Evolutionary conservation across 2,113 vertebrate species (phyloP), one percentile per base, ranked within the genome.

Genomic region (Gymnobelideus leadbeateri): DNA sequence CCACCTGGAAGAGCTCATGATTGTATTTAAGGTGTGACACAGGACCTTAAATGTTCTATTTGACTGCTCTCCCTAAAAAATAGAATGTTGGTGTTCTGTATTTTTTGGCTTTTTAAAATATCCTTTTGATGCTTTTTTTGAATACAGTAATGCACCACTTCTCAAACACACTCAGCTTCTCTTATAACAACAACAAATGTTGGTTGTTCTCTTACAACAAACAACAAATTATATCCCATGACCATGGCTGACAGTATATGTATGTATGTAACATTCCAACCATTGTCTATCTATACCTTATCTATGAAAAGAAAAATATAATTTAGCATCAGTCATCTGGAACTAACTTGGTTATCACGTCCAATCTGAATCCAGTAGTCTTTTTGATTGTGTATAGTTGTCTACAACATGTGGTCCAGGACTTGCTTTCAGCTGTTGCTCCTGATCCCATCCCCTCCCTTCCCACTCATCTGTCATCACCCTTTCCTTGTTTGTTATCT

Each of bases 1-100:
- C 98, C 97, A 96, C 53, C 61, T 95, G 89, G 96, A 93, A 95
- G 90, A 28, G 31, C 90, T 92, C 89, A 89, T 84, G 92, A 95
- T 53, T 93, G 55, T 93, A 77, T 84, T 92, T 49, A n/a, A 61
- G 91, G 57, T 90, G 57, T 95, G 93, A 96, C 50, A 94, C 93
- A 94, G 91, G 57, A 92, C 95, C 94, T 91, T 77, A 91, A 96
- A 53, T 1, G 2, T 43, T 91, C 95, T 95, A 92, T 93, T 92
- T 0, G 14, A 91, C 77, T 51, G 53, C 43, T 1, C 84, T 91
- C 84, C 94, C 97, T 96, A 93, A 95, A 94, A 96, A 96, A 93
- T 51, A 47, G 92, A 47, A 0, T 43, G 51, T n/a, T 90, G 50
- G 2, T 84, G 16, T 84, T 84, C 68, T 84, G 68, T 84, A 84